phyloP scores from a whole-genome alignment of 2,797 vertebrate species.

The Chaetodon trifasciatus region DNA sequence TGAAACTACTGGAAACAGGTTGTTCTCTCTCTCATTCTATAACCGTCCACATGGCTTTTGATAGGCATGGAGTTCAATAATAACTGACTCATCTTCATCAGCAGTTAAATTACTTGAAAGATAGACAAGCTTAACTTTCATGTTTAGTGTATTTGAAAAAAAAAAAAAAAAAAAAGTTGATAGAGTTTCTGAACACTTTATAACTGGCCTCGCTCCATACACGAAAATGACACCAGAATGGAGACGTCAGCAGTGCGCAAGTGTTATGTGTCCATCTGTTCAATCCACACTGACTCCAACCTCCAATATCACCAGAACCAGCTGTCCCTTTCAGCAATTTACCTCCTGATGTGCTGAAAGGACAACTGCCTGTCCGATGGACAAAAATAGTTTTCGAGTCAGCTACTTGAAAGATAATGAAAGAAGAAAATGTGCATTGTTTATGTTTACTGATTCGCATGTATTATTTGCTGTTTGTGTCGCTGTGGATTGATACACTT shows the following conservation, averaged over 20 bases:
- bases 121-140: not conserved
- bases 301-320: slow-evolving; percentile 12
- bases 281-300: slow-evolving; percentile 24
- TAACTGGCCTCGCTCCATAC: not conserved
- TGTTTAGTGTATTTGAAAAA: slow-evolving; percentile 4
- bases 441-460: not conserved
- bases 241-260: not conserved
- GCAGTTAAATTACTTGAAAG: slow-evolving; percentile 8
- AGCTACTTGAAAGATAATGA: not conserved
- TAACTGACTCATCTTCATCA: slow-evolving; percentile 16
- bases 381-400: not conserved
- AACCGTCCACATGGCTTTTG: slow-evolving; percentile 48
- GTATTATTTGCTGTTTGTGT: not conserved
- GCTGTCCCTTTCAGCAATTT: slow-evolving; percentile 22
- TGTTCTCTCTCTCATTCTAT: slow-evolving; percentile 54
- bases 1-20: slow-evolving; percentile 64
- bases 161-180: slow-evolving; percentile 1
- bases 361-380: slow-evolving; percentile 4
- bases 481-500: slow-evolving; percentile 12
- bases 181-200: not conserved
- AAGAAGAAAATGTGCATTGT: not conserved
- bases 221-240: not conserved
- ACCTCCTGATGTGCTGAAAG: slow-evolving; percentile 7
- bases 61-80: slow-evolving; percentile 31
- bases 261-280: slow-evolving; percentile 21